Percentiles rank a stretch among this genome's conserved stretches.
These are phyloP conservation scores for Megalops atlanticus DNA, from an alignment of 2,113 vertebrate species.

Conservation along the genomic window DNA sequence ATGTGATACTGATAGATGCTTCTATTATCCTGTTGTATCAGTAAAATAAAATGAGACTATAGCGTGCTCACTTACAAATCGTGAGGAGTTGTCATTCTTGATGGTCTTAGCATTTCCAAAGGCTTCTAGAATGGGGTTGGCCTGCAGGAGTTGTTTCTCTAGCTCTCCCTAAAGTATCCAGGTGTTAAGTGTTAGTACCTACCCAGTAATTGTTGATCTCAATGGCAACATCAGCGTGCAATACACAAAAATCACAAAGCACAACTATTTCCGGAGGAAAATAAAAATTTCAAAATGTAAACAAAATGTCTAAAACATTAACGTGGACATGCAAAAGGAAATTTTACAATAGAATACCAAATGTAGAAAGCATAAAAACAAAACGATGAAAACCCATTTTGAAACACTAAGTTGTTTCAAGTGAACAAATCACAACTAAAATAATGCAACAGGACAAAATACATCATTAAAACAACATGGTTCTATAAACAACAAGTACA, in stretches of 20 bases:
- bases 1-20: background rate
- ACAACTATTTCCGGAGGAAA: background rate
- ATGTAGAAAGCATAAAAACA: background rate
- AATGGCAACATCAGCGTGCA: background rate
- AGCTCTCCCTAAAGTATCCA: constrained; percentile 76
- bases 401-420: too few relatives aligned
- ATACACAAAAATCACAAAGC: background rate
- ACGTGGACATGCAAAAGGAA: background rate
- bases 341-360: background rate
- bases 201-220: background rate
- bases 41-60: background rate
- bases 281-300: background rate
- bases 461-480: background rate
- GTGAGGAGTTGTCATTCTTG: constrained; percentile 84
- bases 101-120: constrained; percentile 85
- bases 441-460: background rate
- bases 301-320: background rate
- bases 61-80: constrained; percentile 74
- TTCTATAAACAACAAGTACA: too few relatives aligned
- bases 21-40: background rate
- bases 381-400: background rate
- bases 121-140: constrained; percentile 83
- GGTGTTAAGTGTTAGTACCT: constrained; percentile 13
- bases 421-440: background rate
- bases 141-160: constrained; percentile 84